phyloP scores from a whole-genome alignment of 2,888 invertebrate species.

The Cotesia congregata region DNA sequence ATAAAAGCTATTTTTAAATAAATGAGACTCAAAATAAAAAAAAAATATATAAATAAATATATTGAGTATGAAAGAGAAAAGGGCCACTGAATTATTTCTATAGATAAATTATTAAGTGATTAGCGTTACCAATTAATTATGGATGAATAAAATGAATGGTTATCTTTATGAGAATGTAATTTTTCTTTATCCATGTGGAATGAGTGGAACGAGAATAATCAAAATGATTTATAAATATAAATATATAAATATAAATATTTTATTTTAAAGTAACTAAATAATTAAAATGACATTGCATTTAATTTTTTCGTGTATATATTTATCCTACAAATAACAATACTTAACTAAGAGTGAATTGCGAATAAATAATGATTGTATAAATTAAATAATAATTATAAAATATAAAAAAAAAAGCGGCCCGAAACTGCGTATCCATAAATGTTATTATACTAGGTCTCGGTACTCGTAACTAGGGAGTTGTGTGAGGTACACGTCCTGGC shows the following conservation, averaged over 20 bases:
- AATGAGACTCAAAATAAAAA: constrained; percentile 51
- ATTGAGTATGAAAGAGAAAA: constrained; percentile 44
- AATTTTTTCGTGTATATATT: background rate
- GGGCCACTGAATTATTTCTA: constrained; percentile 45
- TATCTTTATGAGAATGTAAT: constrained; percentile 19
- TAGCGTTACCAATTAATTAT: constrained; percentile 49
- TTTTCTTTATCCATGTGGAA: constrained; percentile 28
- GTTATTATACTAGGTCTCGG: constrained; percentile 66
- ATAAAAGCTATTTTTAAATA: constrained; percentile 67
- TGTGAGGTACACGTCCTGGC: constrained; percentile 71
- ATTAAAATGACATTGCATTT: constrained; percentile 6
- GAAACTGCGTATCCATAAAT: constrained; percentile 7
- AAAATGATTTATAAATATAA: constrained; percentile 28
- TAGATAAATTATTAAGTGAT: constrained; percentile 55
- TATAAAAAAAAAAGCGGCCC: constrained; percentile 18
- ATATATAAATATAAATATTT: constrained; percentile 6
- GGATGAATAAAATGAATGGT: constrained; percentile 29
- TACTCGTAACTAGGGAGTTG: constrained; percentile 71
- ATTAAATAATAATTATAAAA: no score
- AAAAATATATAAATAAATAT: constrained; percentile 23
- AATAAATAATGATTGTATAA: background rate
- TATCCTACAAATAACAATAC: constrained; percentile 18
- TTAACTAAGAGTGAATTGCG: constrained; percentile 31
- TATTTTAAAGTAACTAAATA: background rate
- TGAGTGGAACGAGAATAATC: constrained; percentile 22